phyloP scores from a whole-genome alignment of 2,797 vertebrate genomes.

The Thalassophryne amazonica region DNA sequence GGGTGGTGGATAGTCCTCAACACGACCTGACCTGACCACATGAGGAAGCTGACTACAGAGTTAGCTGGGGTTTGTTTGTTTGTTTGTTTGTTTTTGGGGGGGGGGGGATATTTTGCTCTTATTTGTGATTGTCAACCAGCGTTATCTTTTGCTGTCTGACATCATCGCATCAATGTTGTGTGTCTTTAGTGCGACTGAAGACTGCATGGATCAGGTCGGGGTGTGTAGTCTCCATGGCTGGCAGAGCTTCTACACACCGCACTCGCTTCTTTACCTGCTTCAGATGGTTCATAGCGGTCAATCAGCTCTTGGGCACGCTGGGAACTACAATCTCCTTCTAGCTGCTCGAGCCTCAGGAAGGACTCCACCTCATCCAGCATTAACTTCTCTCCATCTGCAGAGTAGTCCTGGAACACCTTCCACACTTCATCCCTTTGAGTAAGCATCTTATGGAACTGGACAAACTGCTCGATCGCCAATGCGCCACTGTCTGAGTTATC shows the following conservation, averaged over 20 bases:
- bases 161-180: too few relatives aligned
- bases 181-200: too few relatives aligned
- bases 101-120: too few relatives aligned
- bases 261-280: conserved; percentile 82
- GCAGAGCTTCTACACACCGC: too few relatives aligned
- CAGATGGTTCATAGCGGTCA: conserved; percentile 85
- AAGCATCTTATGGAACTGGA: conserved; percentile 93
- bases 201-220: neutral
- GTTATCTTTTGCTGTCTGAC: too few relatives aligned
- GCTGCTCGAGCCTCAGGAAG: conserved; percentile 86
- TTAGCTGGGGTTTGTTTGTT: too few relatives aligned
- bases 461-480: conserved; percentile 90
- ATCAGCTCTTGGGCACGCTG: conserved; percentile 86
- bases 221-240: too few relatives aligned
- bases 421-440: conserved; percentile 88
- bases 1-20: too few relatives aligned
- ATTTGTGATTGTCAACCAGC: too few relatives aligned
- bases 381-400: conserved; percentile 86
- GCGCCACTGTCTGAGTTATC: conserved; percentile 84
- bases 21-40: too few relatives aligned
- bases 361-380: conserved; percentile 86
- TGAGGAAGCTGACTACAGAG: too few relatives aligned
- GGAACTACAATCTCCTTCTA: conserved; percentile 73
- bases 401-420: conserved; percentile 88
- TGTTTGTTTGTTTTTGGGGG: too few relatives aligned